Evolutionary conservation across 92 coral and sea anemone genomes (phyloP).

Genomic region (Paragorgia papillata): DNA sequence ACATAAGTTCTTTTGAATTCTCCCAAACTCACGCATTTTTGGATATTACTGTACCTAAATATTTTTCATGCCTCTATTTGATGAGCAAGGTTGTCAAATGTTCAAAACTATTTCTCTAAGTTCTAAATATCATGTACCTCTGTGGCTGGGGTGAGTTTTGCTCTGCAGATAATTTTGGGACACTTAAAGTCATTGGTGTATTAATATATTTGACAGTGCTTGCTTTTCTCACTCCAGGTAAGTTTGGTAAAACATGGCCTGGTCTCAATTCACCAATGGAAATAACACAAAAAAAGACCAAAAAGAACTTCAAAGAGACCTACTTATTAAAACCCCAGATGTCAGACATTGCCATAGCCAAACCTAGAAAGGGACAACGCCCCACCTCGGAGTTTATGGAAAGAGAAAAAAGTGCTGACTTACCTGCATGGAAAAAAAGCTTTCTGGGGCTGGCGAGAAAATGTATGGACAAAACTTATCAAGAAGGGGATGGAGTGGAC

Average conservation of each 20-base stretch:
- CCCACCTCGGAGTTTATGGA: neutral
- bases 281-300: constrained; percentile 24
- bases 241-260: constrained; percentile 83
- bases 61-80: too few species aligned
- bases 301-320: constrained; percentile 11
- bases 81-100: too few species aligned
- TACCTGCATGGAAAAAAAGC: constrained; percentile 41
- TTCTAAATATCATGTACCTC: too few species aligned
- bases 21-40: too few species aligned
- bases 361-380: neutral
- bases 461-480: constrained; percentile 52
- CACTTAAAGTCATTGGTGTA: neutral
- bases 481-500: constrained; percentile 93
- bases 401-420: neutral
- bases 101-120: too few species aligned
- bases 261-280: constrained; percentile 83
- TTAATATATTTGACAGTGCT: neutral
- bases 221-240: too few species aligned
- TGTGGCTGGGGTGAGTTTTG: too few species aligned
- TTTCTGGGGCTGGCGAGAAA: constrained; percentile 22
- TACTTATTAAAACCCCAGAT: constrained; percentile 23
- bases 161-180: too few species aligned
- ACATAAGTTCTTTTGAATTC: too few species aligned
- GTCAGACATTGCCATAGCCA: constrained; percentile 22
- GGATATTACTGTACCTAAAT: too few species aligned